phyloP scores from a whole-genome alignment of 2,888 invertebrate genomes.

The Cryptus armator region DNA sequence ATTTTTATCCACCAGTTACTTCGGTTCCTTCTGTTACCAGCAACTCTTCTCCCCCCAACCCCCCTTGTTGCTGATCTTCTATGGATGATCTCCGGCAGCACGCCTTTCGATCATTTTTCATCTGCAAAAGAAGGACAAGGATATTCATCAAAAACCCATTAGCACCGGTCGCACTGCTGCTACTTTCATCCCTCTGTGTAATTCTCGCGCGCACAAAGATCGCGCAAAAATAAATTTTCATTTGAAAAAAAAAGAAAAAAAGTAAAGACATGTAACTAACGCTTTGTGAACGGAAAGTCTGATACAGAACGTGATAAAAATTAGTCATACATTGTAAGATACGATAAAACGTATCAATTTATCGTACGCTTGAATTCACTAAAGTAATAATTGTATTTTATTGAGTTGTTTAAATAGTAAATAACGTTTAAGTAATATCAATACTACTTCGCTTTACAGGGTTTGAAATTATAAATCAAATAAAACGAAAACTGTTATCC shows the following conservation, averaged over 20 bases:
- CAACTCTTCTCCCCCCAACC: slow-evolving; percentile 9
- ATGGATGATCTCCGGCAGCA: slow-evolving; percentile 62
- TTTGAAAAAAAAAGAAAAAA: neutral
- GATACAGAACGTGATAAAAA: neutral
- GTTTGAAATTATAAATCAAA: neutral
- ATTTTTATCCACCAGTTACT: slow-evolving; percentile 70
- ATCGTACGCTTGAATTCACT: too few species aligned
- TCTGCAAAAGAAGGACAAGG: slow-evolving; percentile 60
- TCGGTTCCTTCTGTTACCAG: slow-evolving; percentile 49
- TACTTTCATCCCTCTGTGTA: slow-evolving; percentile 28
- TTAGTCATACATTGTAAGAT: too few species aligned
- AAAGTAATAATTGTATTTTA: too few species aligned
- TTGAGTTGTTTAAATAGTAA: too few species aligned
- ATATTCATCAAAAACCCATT: slow-evolving; percentile 68
- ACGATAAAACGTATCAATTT: too few species aligned
- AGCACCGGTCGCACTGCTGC: slow-evolving; percentile 38
- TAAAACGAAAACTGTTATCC: too few species aligned
- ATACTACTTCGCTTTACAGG: neutral
- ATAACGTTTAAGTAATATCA: neutral
- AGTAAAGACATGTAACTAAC: too few species aligned
- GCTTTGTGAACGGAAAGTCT: slow-evolving; percentile 26
- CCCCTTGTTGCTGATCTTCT: slow-evolving; percentile 56
- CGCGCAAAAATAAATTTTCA: slow-evolving; percentile 24
- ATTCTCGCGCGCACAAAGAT: slow-evolving; percentile 24
- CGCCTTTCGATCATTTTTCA: slow-evolving; percentile 68